phyloP scores from a whole-genome alignment of 2,113 vertebrate genomes.

The Heloderma charlesbogerti region DNA sequence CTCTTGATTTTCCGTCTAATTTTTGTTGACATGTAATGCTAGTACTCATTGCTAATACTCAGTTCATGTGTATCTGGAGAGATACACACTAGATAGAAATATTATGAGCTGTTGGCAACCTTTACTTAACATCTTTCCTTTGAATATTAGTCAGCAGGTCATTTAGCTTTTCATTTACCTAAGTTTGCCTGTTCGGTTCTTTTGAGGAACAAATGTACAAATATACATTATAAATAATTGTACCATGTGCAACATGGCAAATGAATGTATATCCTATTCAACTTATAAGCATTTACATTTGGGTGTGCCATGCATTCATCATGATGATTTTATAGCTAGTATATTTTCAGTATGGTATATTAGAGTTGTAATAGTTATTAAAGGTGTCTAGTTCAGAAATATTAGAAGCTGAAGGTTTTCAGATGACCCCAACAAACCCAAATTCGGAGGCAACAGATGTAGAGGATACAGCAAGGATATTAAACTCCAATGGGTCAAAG shows the following conservation, averaged over 20 bases:
- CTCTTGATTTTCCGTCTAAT: background rate
- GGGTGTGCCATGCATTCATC: background rate
- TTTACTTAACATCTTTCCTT: background rate
- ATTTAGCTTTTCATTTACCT: background rate
- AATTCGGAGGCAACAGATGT: constrained; percentile 31
- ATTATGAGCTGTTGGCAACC: background rate
- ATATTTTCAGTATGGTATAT: background rate
- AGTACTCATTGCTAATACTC: constrained; percentile 24
- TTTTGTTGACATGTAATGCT: constrained; percentile 12
- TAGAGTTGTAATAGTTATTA: background rate
- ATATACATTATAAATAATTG: background rate
- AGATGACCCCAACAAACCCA: background rate
- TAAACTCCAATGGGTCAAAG: background rate
- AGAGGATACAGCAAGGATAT: background rate
- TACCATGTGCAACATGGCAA: background rate
- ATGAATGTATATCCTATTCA: constrained; percentile 19
- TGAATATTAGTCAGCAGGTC: background rate
- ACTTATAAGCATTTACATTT: background rate
- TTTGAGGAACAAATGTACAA: constrained; percentile 18
- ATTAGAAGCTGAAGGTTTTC: constrained; percentile 10
- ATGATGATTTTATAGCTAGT: background rate
- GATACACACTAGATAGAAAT: background rate
- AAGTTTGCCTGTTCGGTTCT: background rate
- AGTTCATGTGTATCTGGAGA: constrained; percentile 7
- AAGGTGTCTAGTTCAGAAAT: background rate